A percentile compares a stretch with the other conserved stretches of the same genome.
These are phyloP conservation scores for Ostrea denselamellosa DNA, from an alignment of 1,140 invertebrate genomes.

Conservation along the genomic window DNA sequence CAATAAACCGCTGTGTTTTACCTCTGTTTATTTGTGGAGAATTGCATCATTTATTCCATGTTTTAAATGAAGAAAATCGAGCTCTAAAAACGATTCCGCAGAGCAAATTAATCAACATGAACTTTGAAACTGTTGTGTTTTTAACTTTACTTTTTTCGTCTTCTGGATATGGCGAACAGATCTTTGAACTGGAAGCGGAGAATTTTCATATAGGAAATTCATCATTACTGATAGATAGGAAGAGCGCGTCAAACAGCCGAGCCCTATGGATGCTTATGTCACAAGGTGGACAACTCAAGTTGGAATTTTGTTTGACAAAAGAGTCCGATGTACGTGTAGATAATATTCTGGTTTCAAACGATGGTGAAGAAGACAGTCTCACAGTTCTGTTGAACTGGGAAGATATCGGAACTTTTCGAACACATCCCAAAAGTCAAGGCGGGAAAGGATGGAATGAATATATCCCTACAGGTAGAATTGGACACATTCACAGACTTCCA, in stretches of 20 bases:
- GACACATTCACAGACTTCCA: constrained; percentile 10
- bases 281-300: constrained; percentile 40
- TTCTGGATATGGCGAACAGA: neutral
- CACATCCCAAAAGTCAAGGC: constrained; percentile 1
- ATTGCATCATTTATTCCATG: too few species aligned
- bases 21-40: neutral
- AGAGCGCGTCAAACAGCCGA: neutral
- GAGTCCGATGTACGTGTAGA: constrained; percentile 50
- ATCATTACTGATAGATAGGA: neutral
- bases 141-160: neutral
- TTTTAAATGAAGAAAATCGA: neutral
- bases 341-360: constrained; percentile 53
- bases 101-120: neutral
- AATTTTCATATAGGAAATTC: neutral
- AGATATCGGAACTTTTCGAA: constrained; percentile 39
- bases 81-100: too few species aligned
- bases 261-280: constrained; percentile 19
- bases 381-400: constrained; percentile 49
- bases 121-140: neutral
- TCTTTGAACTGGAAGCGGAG: constrained; percentile 13
- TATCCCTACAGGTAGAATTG: constrained; percentile 36
- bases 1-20: neutral
- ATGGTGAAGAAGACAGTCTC: constrained; percentile 49
- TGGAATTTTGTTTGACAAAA: constrained; percentile 55
- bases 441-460: constrained; percentile 51